Evolutionary conservation across 2,888 invertebrate species (phyloP), one percentile per base, ranked within the genome.

Genomic region (Eupithecia exiguata): DNA sequence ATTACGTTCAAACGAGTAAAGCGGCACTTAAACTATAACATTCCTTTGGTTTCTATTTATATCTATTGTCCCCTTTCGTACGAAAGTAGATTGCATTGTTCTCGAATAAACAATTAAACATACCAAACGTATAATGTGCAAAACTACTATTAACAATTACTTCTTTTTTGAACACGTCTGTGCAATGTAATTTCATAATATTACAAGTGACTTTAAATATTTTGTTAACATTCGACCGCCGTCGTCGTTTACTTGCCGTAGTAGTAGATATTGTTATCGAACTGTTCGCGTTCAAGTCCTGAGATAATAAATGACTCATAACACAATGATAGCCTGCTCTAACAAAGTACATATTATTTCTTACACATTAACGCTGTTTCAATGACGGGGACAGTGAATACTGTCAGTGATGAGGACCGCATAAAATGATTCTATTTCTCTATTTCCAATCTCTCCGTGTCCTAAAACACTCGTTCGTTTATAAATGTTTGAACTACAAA

Each of bases 221-320:
- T 70, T 61, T 74, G 74, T 80, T 85, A 82, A 82, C 82, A 75
- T 70, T 73, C 67, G 63, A 74, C 77, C 77, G 65, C 72, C 72
- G 36, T 1, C 61, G 35, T 18, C 7, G 75, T 73, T 78, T 79
- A 74, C 81, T 83, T 82, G 77, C 63, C 79, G 78, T 80, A 12
- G 25, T 77, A 71, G 66, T 80, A 78, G 74, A 80, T 77, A 79
- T 79, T 83, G 83, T 87, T 89, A 89, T 89, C 89, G 79, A 80
- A 70, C 66, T 72, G 81, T 82, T 84, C 81, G 81, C 82, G 85
- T 85, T 86, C 84, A 83, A 84, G 77, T 81, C 80, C 78, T 78
- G 75, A 83, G 89, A 89, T 89, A 89, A 86, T 83, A 77, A 76
- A 78, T 89, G 88, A 89, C 82, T 89, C 88, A 89, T n/a, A 75